Evolutionary conservation across 2,888 invertebrate genomes (phyloP), one percentile per base, ranked within the genome.

Genomic region (Glaucopsyche alexis): DNA sequence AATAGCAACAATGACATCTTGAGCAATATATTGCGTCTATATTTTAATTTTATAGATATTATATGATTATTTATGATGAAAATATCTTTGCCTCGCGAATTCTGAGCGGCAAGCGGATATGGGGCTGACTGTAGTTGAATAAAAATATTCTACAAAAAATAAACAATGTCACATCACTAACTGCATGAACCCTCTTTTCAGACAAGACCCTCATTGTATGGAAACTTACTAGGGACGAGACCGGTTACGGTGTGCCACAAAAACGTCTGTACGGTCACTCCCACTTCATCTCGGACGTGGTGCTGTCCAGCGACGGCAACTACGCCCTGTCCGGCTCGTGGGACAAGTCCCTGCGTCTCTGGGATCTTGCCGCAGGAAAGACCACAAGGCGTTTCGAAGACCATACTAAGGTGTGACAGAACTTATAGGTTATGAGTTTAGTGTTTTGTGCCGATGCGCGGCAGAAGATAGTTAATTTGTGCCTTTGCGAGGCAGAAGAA

Each of bases 251-350:
- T 82, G 96, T 98, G 76, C 99, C 99, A 14, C 97, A 98, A 90
- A 98, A 98, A 91, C 96, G 98, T 86, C 94, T 99, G 49, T 96
- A 98, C 85, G 99, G 99, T 72, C 99, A 99, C 93, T 98, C 98
- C 11, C 99, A 99, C 90, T 99, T 99, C 90, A 98, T 99, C 84
- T 98, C 99, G 75, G 99, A 99, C 89, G 99, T 99, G 73, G 99
- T 99, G 73, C 95, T 99, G 77, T 99, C 99, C 16, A 99, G 99
- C 74, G 99, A 99, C 93, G 99, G 99, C 79, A 99, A 99, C 94
- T 99, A 99, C 93, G 99, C 99, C 73, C 94, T 99, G 72, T 99
- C 99, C 76, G 99, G 99, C 72, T 99, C 99, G 0, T 99, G 99
- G 99, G 99, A 99, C 94, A 99, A 98, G 93, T 99, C 99, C 74